These are phyloP conservation scores for Chloromyia formosa DNA, from an alignment of 2,888 invertebrate species.

Conservation along the genomic window DNA sequence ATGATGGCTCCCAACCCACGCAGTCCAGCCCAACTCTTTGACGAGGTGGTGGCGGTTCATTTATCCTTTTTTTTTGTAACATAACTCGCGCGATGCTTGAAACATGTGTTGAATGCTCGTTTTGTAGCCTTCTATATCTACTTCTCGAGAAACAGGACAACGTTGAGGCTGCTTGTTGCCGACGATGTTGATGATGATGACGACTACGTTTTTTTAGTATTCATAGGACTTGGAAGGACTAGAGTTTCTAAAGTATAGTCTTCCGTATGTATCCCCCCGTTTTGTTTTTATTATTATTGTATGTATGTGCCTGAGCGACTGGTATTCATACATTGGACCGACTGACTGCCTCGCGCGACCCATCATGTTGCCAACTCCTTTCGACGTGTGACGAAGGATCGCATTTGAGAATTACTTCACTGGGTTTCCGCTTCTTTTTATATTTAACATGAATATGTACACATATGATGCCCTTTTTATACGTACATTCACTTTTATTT, in stretches of 20 bases:
- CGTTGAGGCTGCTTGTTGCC: not conserved
- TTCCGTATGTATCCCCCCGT: not conserved
- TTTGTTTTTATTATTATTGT: conserved; percentile 8
- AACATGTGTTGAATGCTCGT: conserved; percentile 31
- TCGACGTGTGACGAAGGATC: not conserved
- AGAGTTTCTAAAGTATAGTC: no score
- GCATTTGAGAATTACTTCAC: not conserved
- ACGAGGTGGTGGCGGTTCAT: not conserved
- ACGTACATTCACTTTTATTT: conserved; percentile 8
- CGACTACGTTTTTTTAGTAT: conserved; percentile 7
- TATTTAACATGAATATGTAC: not conserved
- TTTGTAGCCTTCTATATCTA: not conserved
- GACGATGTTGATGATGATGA: conserved; percentile 13
- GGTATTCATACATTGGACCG: no score
- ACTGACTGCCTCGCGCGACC: no score
- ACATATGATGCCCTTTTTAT: conserved; percentile 14
- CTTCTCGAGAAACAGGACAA: not conserved
- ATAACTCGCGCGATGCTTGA: not conserved
- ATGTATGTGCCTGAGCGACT: not conserved
- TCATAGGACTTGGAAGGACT: conserved; percentile 9
- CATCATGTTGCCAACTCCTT: not conserved
- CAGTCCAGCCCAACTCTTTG: not conserved
- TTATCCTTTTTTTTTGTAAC: conserved; percentile 14
- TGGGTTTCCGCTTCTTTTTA: not conserved
- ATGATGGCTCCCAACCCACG: no score